These are phyloP conservation scores for Junco hyemalis DNA, from an alignment of 2,113 vertebrate species.

Conservation along the genomic window DNA sequence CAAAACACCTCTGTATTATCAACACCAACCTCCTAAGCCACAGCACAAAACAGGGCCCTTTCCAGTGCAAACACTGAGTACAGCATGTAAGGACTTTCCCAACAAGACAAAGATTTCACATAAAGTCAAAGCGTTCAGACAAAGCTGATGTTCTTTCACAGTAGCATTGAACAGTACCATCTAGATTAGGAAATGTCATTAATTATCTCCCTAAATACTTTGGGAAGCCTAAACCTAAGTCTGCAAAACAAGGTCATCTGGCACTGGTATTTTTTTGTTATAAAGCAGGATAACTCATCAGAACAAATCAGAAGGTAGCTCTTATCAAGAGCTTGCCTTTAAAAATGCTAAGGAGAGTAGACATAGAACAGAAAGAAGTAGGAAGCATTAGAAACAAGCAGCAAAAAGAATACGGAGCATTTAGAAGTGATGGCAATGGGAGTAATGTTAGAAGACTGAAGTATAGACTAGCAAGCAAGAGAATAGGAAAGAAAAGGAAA, in stretches of 20 bases:
- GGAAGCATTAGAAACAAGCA: background rate
- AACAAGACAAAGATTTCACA: background rate
- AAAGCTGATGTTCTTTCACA: background rate
- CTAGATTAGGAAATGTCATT: background rate
- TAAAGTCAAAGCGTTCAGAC: background rate
- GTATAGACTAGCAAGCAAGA: background rate
- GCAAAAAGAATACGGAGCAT: background rate
- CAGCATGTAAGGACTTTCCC: background rate
- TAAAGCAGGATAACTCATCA: background rate
- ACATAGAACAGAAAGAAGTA: background rate
- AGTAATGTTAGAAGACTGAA: background rate
- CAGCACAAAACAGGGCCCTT: background rate
- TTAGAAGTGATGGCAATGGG: background rate
- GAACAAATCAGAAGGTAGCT: background rate
- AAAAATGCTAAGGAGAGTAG: background rate
- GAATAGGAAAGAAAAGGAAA: background rate
- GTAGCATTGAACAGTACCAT: background rate
- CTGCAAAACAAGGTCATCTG: background rate
- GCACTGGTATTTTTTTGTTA: background rate
- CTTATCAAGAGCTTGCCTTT: background rate
- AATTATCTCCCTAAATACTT: background rate
- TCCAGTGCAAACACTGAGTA: fast-evolving
- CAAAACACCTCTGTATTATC: background rate
- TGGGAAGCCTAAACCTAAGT: conserved; percentile 8
- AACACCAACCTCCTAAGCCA: background rate